phyloP scores from a whole-genome alignment of 2,888 invertebrate species.

The Galerucella pusilla region DNA sequence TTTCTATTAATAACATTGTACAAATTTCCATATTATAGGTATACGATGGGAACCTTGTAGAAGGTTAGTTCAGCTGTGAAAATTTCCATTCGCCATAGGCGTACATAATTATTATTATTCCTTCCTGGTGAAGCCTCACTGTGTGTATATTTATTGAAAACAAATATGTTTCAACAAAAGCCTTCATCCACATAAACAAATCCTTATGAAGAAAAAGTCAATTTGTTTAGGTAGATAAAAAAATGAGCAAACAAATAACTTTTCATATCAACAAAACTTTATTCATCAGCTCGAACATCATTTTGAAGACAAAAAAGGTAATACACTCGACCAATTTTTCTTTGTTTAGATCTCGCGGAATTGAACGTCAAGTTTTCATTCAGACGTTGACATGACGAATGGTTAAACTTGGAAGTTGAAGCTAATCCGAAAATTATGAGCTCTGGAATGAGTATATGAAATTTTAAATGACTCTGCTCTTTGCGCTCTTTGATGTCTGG shows the following conservation, averaged over 20 bases:
- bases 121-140: neutral
- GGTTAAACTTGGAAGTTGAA: neutral
- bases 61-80: neutral
- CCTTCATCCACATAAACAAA: neutral
- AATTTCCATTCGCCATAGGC: neutral
- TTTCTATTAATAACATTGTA: too few relatives aligned
- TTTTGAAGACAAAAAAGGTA: constrained; percentile 11
- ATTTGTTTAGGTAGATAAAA: constrained; percentile 4
- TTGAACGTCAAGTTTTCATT: constrained; percentile 16
- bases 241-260: constrained; percentile 10
- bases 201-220: neutral
- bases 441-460: neutral
- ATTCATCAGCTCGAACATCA: constrained; percentile 1
- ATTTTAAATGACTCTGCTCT: neutral
- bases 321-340: constrained; percentile 10
- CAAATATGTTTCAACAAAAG: neutral
- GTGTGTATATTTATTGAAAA: neutral
- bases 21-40: too few relatives aligned
- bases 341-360: constrained; percentile 8
- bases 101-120: neutral
- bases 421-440: neutral
- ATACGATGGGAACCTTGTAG: too few relatives aligned
- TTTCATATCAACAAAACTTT: constrained; percentile 12
- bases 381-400: constrained; percentile 12
- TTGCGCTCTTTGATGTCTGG: neutral